Conservation (phyloP, 2,113 vertebrate species). For the Pedionomus torquatus region DNA sequence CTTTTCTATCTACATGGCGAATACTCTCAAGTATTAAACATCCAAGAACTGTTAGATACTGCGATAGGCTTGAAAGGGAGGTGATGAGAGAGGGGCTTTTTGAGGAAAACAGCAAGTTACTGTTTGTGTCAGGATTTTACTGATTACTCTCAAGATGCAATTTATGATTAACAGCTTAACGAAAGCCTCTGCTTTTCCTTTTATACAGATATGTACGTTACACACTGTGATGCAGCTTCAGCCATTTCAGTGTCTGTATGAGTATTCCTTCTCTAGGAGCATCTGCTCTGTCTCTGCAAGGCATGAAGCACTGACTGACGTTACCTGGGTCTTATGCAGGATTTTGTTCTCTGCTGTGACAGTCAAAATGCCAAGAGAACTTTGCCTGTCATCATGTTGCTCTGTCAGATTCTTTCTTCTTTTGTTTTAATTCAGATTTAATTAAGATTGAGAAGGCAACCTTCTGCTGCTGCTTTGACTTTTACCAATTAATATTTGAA, state of each 20-base stretch:
- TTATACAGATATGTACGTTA: background rate
- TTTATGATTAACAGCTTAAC: background rate
- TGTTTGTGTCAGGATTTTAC: background rate
- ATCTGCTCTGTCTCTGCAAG: background rate
- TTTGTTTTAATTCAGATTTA: background rate
- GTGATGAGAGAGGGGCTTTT: background rate
- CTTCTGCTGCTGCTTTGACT: background rate
- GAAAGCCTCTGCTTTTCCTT: background rate
- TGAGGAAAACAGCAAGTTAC: background rate
- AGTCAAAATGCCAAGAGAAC: background rate
- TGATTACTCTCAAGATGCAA: background rate
- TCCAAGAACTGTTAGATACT: background rate
- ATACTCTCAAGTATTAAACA: background rate
- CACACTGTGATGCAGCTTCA: background rate
- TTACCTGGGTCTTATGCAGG: background rate
- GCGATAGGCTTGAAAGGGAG: background rate
- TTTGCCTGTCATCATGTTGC: background rate
- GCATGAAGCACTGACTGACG: background rate
- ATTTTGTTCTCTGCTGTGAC: background rate
- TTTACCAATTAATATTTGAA: background rate
- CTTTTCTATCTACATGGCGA: background rate
- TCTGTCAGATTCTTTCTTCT: background rate
- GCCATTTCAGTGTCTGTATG: no score
- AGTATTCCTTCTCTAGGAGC: no score
- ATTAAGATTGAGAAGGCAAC: background rate